Percentiles rank a stretch among this genome's conserved stretches.
Conservation (phyloP, 1,140 invertebrate genomes). For the Ooceraea biroi region DNA sequence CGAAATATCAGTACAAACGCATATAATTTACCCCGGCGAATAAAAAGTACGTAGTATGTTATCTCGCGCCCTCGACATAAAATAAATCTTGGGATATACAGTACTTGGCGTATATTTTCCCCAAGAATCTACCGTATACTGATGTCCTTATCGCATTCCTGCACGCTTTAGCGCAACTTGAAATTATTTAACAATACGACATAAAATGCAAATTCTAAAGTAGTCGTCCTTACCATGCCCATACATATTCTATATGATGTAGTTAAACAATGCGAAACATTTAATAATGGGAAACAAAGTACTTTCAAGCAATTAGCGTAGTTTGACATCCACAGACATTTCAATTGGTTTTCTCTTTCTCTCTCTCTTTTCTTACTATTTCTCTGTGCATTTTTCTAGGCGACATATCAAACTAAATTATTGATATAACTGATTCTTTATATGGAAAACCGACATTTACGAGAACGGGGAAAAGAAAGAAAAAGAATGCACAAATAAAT, state of each 20-base stretch:
- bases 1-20: background rate
- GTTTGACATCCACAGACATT: slow-evolving; percentile 5
- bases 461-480: background rate
- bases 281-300: slow-evolving; percentile 51
- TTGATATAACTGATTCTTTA: background rate
- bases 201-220: slow-evolving; percentile 51
- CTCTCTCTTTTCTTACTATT: background rate
- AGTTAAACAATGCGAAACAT: slow-evolving; percentile 16
- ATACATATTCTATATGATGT: slow-evolving; percentile 31
- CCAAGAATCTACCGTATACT: slow-evolving; percentile 49
- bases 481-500: background rate
- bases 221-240: slow-evolving; percentile 30
- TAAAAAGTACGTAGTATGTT: slow-evolving; percentile 39
- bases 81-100: slow-evolving; percentile 55
- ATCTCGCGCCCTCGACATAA: slow-evolving; percentile 56
- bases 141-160: slow-evolving; percentile 51
- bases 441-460: background rate
- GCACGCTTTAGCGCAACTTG: slow-evolving; percentile 37
- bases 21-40: slow-evolving; percentile 49
- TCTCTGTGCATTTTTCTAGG: background rate
- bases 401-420: slow-evolving; percentile 5
- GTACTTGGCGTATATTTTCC: slow-evolving; percentile 47
- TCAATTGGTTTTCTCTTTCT: background rate
- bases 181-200: slow-evolving; percentile 51
- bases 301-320: background rate